These are phyloP conservation scores for Marcusenius ussheri DNA, from an alignment of 2,113 vertebrate genomes.

Conservation along the genomic window DNA sequence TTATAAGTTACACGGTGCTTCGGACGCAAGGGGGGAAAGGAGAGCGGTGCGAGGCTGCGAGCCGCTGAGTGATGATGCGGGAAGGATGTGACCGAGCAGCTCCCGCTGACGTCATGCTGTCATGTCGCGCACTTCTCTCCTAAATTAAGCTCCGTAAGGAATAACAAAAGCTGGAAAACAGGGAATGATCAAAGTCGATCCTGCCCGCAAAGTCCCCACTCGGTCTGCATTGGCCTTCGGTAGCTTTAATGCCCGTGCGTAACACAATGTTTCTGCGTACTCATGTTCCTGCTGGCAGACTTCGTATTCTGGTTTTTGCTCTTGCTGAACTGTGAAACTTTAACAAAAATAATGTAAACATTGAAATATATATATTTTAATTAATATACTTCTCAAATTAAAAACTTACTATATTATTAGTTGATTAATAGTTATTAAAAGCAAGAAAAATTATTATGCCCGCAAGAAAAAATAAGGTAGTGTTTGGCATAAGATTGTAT, in stretches of 20 bases:
- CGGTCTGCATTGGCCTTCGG: background rate
- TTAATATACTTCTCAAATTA: background rate
- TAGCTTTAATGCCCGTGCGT: background rate
- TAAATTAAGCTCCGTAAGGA: background rate
- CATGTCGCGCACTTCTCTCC: background rate
- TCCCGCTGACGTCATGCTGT: slow-evolving; percentile 13
- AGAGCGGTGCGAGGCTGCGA: background rate
- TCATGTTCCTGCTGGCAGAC: background rate
- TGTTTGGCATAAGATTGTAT: background rate
- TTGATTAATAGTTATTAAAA: background rate
- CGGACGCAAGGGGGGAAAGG: background rate
- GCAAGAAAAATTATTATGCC: background rate
- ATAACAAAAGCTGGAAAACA: background rate
- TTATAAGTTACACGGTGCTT: background rate
- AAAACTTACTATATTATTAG: background rate
- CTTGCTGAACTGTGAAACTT: background rate
- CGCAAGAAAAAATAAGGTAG: background rate
- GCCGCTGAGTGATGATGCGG: slow-evolving; percentile 23
- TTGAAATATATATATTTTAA: no score
- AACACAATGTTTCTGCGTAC: background rate
- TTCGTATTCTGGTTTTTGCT: background rate
- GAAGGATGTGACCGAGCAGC: background rate
- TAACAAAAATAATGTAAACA: background rate
- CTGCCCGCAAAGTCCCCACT: background rate
- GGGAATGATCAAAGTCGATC: background rate